Evolutionary conservation across 2,113 vertebrate species (phyloP).

Genomic region (Brienomyrus longianalis): DNA sequence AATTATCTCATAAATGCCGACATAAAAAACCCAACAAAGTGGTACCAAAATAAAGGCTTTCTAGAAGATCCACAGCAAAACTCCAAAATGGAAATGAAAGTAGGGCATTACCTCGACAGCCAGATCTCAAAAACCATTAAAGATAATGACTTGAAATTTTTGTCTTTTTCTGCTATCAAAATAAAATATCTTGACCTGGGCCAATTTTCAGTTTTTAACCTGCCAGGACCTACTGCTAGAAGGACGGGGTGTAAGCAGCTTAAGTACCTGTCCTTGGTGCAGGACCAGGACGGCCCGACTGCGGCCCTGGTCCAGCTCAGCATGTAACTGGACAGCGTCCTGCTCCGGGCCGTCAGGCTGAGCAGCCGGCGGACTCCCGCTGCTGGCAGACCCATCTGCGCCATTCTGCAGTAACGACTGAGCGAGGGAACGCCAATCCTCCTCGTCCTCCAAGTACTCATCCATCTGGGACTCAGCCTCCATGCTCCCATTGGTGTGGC

Average conservation of each 20-base stretch:
- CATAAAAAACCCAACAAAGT: not conserved
- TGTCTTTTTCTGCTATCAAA: not conserved
- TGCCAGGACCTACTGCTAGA: not conserved
- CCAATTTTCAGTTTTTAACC: not conserved
- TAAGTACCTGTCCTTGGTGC: conserved; percentile 59
- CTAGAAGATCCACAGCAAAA: not conserved
- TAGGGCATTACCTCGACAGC: not conserved
- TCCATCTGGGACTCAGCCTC: conserved; percentile 14
- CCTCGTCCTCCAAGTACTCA: conserved; percentile 37
- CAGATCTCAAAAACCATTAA: not conserved
- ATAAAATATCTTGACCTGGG: not conserved
- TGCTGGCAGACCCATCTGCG: not conserved
- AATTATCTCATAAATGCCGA: not conserved
- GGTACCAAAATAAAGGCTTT: not conserved
- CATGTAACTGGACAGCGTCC: conserved; percentile 43
- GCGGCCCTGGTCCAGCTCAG: conserved; percentile 43
- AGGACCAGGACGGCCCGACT: conserved; percentile 59
- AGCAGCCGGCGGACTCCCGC: not conserved
- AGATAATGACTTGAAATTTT: too few species aligned
- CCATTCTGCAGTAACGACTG: conserved; percentile 43
- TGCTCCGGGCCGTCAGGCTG: conserved; percentile 37
- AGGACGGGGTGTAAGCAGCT: not conserved
- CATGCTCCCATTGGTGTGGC: conserved; percentile 48
- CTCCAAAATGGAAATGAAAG: not conserved
- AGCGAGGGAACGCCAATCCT: conserved; percentile 51